Percentiles rank a stretch among this genome's conserved stretches.
Conservation (phyloP, 2,888 invertebrate species). For the Mythimna lalbum region DNA sequence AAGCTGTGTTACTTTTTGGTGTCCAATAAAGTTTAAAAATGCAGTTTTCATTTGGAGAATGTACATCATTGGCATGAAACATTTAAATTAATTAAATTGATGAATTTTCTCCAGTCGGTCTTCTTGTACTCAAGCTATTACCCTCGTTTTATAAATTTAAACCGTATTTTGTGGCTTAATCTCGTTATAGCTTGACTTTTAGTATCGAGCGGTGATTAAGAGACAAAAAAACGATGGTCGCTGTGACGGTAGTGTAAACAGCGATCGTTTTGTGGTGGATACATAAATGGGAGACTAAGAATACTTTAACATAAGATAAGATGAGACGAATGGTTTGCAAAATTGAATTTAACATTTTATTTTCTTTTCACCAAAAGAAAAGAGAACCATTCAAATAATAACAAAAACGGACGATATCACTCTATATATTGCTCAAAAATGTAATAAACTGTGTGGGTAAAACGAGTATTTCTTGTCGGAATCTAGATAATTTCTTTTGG, state of each 20-base stretch:
- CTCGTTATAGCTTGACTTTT: not conserved
- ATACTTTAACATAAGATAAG: not conserved
- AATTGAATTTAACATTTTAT: no score
- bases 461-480: no score
- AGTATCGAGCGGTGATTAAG: conserved; percentile 12
- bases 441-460: no score
- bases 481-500: no score
- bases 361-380: no score
- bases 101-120: not conserved
- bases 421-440: no score
- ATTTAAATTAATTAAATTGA: conserved; percentile 1
- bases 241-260: not conserved
- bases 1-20: no score
- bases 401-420: not conserved
- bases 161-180: conserved; percentile 6
- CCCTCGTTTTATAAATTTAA: conserved; percentile 9
- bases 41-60: not conserved
- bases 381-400: not conserved
- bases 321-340: not conserved
- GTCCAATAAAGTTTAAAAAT: no score
- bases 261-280: conserved; percentile 13
- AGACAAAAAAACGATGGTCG: conserved; percentile 11
- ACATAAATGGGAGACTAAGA: conserved; percentile 4
- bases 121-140: not conserved
- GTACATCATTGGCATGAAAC: not conserved